phyloP scores from a whole-genome alignment of 2,888 invertebrate species.

The Perithous albicinctus region DNA sequence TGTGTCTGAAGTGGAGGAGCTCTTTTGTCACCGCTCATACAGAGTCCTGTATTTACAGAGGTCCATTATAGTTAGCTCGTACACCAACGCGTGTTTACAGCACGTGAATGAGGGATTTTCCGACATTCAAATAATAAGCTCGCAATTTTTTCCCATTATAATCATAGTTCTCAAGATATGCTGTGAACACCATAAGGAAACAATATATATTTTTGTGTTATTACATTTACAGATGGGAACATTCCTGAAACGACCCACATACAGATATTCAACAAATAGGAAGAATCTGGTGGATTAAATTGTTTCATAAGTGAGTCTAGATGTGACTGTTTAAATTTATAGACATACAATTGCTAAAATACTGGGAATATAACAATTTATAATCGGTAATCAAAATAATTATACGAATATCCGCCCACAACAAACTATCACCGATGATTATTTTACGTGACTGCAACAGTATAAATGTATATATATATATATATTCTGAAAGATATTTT shows the following conservation, averaged over 20 bases:
- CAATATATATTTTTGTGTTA: background rate
- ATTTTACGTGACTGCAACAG: background rate
- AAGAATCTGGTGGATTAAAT: too few relatives aligned
- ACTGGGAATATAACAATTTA: background rate
- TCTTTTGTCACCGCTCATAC: conserved; percentile 43
- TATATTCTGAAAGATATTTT: conserved; percentile 30
- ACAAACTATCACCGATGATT: background rate
- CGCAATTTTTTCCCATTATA: conserved; percentile 4
- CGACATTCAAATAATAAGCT: conserved; percentile 17
- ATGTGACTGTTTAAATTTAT: background rate
- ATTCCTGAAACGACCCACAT: too few relatives aligned
- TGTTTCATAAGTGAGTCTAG: background rate
- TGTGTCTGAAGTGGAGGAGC: conserved; percentile 10
- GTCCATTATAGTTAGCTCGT: conserved; percentile 6
- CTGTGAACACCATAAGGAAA: background rate
- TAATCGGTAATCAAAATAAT: background rate
- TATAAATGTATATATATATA: background rate
- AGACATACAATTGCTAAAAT: background rate
- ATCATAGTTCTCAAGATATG: background rate
- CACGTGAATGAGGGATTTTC: conserved; percentile 20
- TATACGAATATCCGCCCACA: background rate
- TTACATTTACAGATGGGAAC: too few relatives aligned
- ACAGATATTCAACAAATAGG: too few relatives aligned
- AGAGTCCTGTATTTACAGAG: conserved; percentile 32
- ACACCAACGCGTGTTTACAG: conserved; percentile 11